Base-by-base conservation (phyloP, 2,113 vertebrate genomes). In the Phaetusa simplex region DNA sequence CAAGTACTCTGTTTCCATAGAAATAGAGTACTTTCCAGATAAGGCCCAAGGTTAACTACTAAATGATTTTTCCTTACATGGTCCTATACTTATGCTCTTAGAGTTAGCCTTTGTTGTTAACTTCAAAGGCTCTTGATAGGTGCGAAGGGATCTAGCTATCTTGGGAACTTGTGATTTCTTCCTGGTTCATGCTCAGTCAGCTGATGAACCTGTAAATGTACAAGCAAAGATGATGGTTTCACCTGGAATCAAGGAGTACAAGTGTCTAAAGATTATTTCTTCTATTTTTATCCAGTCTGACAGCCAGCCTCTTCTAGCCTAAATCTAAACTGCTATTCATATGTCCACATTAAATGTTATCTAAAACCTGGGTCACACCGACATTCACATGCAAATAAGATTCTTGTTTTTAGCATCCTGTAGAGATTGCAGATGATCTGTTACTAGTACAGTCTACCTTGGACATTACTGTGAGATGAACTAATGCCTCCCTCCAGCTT, bases 1-100 rank as follows among this genome's bases (percentile, higher is more conserved):
- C 89, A 95, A 93, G 55, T 10, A 43, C 61, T 74, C 69, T 5
- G 84, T 93, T 90, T 84, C 94, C 86, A 86, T 56, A 90, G 93
- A 84, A 80, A 94, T n/a, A 65, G 40, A 89, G 52, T 15, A 72
- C 55, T 53, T 87, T 43, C 47, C 77, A 95, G 90, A 89, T 89
- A 96, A 94, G 62, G 72, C 42, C 70, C 11, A 40, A 53, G 81
- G 66, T 91, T 86, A 91, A 88, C 86, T 80, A 59, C 66, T 83
- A 92, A 65, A 73, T 77, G 53, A 78, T 81, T 89, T 95, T 66
- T 94, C 69, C 59, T 82, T 96, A 38, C 22, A 6, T 5, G 21
- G 62, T 71, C 34, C 71, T 64, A 22, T 42, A 78, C 8, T 78
- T 66, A 29, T 2, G 26, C 3, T 32, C n/a, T 71, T 36, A 29